Evolutionary conservation across 2,888 invertebrate species (phyloP).

Genomic region (Steinernema carpocapsae): DNA sequence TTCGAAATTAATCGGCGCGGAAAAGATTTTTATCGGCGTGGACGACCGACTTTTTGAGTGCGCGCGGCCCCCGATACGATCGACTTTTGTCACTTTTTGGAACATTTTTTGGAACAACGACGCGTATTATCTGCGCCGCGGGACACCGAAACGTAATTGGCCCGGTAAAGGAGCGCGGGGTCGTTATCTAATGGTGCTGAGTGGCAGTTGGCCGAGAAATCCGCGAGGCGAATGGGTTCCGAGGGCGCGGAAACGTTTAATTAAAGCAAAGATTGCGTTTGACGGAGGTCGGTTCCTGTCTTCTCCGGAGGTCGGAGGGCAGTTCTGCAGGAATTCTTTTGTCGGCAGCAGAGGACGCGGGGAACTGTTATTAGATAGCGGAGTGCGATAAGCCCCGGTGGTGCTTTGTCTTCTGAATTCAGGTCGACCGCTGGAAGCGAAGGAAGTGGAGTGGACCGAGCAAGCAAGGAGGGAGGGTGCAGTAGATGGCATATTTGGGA

Average conservation of each 20-base stretch:
- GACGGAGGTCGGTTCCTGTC: not conserved
- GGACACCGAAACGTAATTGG: constrained; percentile 3
- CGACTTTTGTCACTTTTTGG: constrained; percentile 32
- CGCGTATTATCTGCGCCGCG: constrained; percentile 17
- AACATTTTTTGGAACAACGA: constrained; percentile 24
- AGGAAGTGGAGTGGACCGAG: not conserved
- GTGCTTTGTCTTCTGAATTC: constrained; percentile 17
- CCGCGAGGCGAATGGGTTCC: constrained; percentile 1
- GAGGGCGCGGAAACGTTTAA: constrained; percentile 2
- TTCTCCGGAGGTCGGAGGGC: not conserved
- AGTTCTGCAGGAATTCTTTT: constrained; percentile 12
- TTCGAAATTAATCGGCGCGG: constrained; percentile 27
- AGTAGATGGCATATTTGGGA: too few species aligned
- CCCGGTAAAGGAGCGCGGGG: not conserved
- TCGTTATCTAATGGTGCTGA: constrained; percentile 21
- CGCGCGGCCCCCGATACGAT: constrained; percentile 33
- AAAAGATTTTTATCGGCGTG: constrained; percentile 29
- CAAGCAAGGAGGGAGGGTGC: too few species aligned
- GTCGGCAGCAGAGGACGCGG: not conserved
- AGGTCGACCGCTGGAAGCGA: constrained; percentile 20
- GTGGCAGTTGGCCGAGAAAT: constrained; percentile 7
- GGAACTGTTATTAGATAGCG: constrained; percentile 5
- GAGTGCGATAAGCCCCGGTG: constrained; percentile 7
- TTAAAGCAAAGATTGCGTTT: constrained; percentile 3
- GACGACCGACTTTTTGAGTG: constrained; percentile 32